Percentiles rank a stretch among this genome's conserved stretches.
Evolutionary conservation across 2,113 vertebrate species (phyloP).

Genomic region (Maccullochella peelii): DNA sequence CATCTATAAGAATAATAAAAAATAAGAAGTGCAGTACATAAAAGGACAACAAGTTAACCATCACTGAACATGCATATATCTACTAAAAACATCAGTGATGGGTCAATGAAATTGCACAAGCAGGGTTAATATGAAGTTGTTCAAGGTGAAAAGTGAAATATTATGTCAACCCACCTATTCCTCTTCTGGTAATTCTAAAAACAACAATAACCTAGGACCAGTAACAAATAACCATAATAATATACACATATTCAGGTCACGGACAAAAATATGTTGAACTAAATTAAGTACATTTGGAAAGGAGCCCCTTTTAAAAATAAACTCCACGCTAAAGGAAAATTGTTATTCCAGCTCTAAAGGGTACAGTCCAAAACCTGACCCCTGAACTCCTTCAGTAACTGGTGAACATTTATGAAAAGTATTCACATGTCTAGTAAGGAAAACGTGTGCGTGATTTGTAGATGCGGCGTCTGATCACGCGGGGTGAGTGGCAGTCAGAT

Average conservation of each 20-base stretch:
- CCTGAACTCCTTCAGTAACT: not conserved
- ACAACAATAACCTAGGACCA: too few species aligned
- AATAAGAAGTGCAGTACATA: too few species aligned
- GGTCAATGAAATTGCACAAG: too few species aligned
- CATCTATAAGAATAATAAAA: too few species aligned
- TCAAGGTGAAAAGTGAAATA: too few species aligned
- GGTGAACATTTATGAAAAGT: not conserved
- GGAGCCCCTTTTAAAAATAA: not conserved
- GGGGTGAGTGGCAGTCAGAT: slow-evolving; percentile 94
- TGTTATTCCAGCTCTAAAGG: not conserved
- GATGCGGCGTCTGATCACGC: slow-evolving; percentile 92
- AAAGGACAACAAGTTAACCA: too few species aligned
- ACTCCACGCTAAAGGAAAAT: not conserved
- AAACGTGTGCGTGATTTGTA: slow-evolving; percentile 48
- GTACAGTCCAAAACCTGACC: not conserved
- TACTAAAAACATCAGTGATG: too few species aligned
- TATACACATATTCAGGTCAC: not conserved
- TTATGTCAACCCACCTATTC: too few species aligned
- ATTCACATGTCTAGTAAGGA: not conserved
- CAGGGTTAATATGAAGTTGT: too few species aligned
- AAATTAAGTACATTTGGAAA: not conserved
- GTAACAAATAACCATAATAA: not conserved
- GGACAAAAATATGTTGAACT: not conserved
- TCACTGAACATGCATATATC: too few species aligned
- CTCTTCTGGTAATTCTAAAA: too few species aligned